Evolutionary conservation across 1,140 invertebrate species (phyloP).

Genomic region (Spodoptera litura): DNA sequence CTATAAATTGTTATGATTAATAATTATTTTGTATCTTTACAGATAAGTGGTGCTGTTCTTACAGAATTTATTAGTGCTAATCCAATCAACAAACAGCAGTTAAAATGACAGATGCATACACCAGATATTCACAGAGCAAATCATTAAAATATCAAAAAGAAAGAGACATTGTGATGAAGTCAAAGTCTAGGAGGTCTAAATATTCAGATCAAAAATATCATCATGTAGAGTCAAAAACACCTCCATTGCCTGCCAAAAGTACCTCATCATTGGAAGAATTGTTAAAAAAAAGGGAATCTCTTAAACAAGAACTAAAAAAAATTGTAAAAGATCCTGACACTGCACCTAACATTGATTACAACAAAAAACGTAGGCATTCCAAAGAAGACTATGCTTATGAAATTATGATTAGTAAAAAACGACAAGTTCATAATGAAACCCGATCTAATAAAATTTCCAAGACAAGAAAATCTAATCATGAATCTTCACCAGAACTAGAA

Average conservation of each 20-base stretch:
- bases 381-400: constrained; percentile 36
- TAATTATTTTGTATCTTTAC: constrained; percentile 56
- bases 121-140: constrained; percentile 61
- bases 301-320: constrained; percentile 67
- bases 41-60: constrained; percentile 51
- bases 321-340: constrained; percentile 46
- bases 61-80: constrained; percentile 32
- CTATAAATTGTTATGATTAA: constrained; percentile 8
- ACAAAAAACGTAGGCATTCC: constrained; percentile 30
- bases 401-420: constrained; percentile 43
- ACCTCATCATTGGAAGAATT: constrained; percentile 68
- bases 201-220: constrained; percentile 53
- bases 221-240: constrained; percentile 69
- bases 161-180: constrained; percentile 55
- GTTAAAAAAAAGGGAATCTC: constrained; percentile 70
- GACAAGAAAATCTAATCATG: constrained; percentile 51
- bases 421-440: constrained; percentile 47
- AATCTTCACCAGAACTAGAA: constrained; percentile 64
- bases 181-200: constrained; percentile 58
- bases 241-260: constrained; percentile 69
- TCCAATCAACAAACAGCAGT: constrained; percentile 31
- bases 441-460: constrained; percentile 47
- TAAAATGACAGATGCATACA: constrained; percentile 66
- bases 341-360: constrained; percentile 27
- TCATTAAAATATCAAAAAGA: constrained; percentile 58